Evolutionary conservation across 1,140 invertebrate species (phyloP), one percentile per base, ranked within the genome.

Genomic region (Pseudoatta argentina): DNA sequence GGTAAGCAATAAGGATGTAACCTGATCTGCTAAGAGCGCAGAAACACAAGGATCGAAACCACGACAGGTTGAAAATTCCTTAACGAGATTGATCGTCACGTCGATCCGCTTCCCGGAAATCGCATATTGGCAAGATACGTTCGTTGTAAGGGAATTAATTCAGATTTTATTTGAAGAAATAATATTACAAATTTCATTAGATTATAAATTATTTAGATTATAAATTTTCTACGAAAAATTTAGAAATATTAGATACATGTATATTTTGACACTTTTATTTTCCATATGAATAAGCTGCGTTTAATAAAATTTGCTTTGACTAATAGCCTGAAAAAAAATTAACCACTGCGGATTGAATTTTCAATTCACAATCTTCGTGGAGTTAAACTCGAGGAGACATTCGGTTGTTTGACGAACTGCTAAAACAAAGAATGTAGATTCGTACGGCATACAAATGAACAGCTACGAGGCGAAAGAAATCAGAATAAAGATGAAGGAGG

Each of bases 1-100:
- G 86, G 81, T 79, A 86, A 86, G 92, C 94, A 94, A 94, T 94
- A 93, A 93, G 94, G 93, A 93, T 93, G 94, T 94, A 95, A 95
- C 93, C 90, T 66, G 94, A 95, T 72, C 48, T 67, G 34, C 48
- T 78, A 82, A 64, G 72, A 87, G 44, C 67, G 53, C 79, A 75
- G 77, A 91, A 61, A 83, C 72, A 67, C 73, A 78, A 63, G 69
- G 75, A 71, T 76, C 30, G 88, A 77, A 55, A 69, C 0, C 57
- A 79, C 86, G 77, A 89, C 71, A 86, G 86, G 51, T 77, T 83
- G 69, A 88, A 88, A 88, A 88, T 90, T 85, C 89, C 78, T 72
- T 21, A 51, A 24, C 34, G 30, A 87, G 89, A 89, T 89, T 89
- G 88, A 89, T 89, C 86, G 86, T 91, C 86, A 86, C 87, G 85